Percentiles rank a stretch among this genome's conserved stretches.
These are phyloP conservation scores for Phenganax marumi DNA, from an alignment of 92 coral and sea anemone species.

Conservation along the genomic window DNA sequence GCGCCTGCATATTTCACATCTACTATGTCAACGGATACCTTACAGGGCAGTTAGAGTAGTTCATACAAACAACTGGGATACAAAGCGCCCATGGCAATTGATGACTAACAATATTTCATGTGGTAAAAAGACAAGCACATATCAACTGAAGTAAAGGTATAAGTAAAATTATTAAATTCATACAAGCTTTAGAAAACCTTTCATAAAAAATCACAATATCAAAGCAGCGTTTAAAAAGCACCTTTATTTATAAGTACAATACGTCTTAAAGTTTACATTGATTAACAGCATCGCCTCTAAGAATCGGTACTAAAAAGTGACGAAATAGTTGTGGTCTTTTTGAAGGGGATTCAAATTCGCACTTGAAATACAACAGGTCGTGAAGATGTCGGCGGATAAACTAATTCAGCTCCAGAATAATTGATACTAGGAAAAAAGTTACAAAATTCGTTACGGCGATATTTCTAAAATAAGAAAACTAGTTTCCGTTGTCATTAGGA, in stretches of 20 bases:
- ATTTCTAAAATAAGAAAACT: no score
- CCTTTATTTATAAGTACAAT: slow-evolving; percentile 2
- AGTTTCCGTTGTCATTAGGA: no score
- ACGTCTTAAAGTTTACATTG: not conserved
- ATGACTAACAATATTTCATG: no score
- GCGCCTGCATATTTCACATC: not conserved
- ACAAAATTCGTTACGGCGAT: not conserved
- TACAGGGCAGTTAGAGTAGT: no score
- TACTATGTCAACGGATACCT: not conserved
- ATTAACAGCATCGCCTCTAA: not conserved
- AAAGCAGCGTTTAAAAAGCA: not conserved
- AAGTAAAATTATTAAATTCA: not conserved
- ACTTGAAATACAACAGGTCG: slow-evolving; percentile 45
- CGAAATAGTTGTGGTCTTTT: no score
- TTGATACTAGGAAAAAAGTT: slow-evolving; percentile 1
- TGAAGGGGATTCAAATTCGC: slow-evolving; percentile 15
- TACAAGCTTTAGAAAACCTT: not conserved
- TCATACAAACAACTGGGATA: no score
- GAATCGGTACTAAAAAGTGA: no score
- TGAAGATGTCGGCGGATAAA: slow-evolving; percentile 32
- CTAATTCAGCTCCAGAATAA: slow-evolving; percentile 32
- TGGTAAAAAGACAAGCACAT: no score
- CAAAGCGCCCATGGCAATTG: no score
- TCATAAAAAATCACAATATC: not conserved
- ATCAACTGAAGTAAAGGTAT: not conserved